Conservation (phyloP, 2,113 vertebrate species). For the Marmota monax region DNA sequence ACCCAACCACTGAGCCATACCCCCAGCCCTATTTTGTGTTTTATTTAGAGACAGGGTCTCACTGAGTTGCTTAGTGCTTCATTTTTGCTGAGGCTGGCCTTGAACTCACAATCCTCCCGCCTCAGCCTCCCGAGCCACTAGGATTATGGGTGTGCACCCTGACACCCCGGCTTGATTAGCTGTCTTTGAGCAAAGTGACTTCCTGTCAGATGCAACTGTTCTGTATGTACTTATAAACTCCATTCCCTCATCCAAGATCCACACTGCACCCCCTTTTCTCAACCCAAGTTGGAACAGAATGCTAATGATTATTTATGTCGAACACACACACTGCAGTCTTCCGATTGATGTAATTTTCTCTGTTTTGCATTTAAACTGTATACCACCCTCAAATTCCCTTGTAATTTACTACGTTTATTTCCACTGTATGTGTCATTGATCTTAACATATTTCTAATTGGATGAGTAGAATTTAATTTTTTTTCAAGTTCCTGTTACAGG, state of each 20-base stretch:
- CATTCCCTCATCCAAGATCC: neutral
- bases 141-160: too few species aligned
- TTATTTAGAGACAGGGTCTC: too few species aligned
- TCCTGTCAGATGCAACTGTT: neutral
- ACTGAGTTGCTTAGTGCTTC: too few species aligned
- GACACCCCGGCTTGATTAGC: neutral
- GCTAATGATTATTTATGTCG: neutral
- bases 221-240: neutral
- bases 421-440: neutral
- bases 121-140: too few species aligned
- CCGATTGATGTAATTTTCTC: neutral
- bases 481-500: neutral
- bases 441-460: neutral
- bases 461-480: slow-evolving; percentile 15
- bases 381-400: neutral
- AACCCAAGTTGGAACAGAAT: neutral
- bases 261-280: neutral
- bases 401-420: neutral
- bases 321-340: neutral
- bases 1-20: too few species aligned
- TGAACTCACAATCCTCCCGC: too few species aligned
- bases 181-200: neutral
- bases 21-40: too few species aligned
- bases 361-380: neutral
- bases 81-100: too few species aligned